These are phyloP conservation scores for Corbicula japonica DNA, from an alignment of 2,888 invertebrate species.

Conservation along the genomic window DNA sequence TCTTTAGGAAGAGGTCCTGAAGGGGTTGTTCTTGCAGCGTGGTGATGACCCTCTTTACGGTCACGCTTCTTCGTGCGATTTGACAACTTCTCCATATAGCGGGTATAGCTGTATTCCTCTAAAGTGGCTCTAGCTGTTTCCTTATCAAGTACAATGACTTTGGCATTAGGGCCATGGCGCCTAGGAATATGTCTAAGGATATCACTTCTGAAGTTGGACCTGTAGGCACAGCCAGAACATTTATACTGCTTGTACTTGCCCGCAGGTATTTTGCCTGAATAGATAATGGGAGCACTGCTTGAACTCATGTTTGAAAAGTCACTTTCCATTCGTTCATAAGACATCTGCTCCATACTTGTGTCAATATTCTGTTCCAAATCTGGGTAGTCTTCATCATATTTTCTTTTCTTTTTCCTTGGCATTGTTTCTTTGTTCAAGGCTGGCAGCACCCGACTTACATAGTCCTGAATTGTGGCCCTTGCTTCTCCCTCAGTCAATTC, in stretches of 20 bases:
- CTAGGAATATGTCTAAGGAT: slow-evolving; percentile 96
- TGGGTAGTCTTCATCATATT: too few species aligned
- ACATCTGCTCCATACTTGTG: too few species aligned
- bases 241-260: slow-evolving; percentile 89
- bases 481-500: slow-evolving; percentile 83
- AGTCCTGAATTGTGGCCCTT: slow-evolving; percentile 76
- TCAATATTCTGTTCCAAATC: too few species aligned
- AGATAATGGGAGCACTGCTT: too few species aligned
- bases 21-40: not conserved
- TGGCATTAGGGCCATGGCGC: slow-evolving; percentile 75
- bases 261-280: not conserved
- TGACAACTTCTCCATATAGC: slow-evolving; percentile 27
- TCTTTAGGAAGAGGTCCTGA: slow-evolving; percentile 41
- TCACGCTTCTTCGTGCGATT: not conserved
- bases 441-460: slow-evolving; percentile 56
- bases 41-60: slow-evolving; percentile 20
- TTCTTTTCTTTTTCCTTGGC: too few species aligned
- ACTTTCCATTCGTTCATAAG: too few species aligned
- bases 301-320: too few species aligned
- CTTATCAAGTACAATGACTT: slow-evolving; percentile 74
- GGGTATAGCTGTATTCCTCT: slow-evolving; percentile 72
- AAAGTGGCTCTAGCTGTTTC: slow-evolving; percentile 77
- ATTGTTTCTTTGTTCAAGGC: slow-evolving; percentile 31
- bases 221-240: slow-evolving; percentile 96
- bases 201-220: slow-evolving; percentile 99